phyloP scores from a whole-genome alignment of 2,888 invertebrate genomes.

The Chelonus formosanus region DNA sequence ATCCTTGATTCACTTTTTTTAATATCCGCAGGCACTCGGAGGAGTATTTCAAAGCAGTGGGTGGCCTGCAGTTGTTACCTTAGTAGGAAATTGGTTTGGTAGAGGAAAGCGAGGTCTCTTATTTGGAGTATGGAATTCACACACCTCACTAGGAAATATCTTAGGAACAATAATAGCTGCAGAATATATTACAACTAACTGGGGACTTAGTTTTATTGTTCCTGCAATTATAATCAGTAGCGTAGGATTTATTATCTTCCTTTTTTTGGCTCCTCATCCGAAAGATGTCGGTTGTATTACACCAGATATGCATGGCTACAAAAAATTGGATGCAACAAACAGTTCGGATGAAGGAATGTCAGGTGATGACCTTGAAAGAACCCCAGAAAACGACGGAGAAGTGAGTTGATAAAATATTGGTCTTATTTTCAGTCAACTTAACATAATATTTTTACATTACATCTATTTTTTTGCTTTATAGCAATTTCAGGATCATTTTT shows the following conservation, averaged over 20 bases:
- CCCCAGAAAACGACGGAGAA: slow-evolving; percentile 44
- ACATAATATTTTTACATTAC: too few species aligned
- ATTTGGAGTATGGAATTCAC: slow-evolving; percentile 97
- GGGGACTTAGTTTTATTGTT: slow-evolving; percentile 91
- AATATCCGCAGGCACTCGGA: slow-evolving; percentile 71
- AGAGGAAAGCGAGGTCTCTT: slow-evolving; percentile 89
- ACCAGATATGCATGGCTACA: slow-evolving; percentile 55
- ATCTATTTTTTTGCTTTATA: too few species aligned
- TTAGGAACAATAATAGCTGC: slow-evolving; percentile 91
- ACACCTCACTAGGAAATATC: slow-evolving; percentile 95
- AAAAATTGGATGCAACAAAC: slow-evolving; percentile 51
- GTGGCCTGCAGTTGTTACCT: slow-evolving; percentile 94
- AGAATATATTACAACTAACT: slow-evolving; percentile 83
- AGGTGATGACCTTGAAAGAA: slow-evolving; percentile 45
- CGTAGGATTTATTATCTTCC: slow-evolving; percentile 78
- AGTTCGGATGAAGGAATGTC: slow-evolving; percentile 56
- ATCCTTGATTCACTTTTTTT: slow-evolving; percentile 39
- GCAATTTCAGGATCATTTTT: neutral
- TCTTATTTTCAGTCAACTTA: too few species aligned
- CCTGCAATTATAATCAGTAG: slow-evolving; percentile 85
- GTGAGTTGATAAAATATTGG: slow-evolving; percentile 48
- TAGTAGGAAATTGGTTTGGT: slow-evolving; percentile 97
- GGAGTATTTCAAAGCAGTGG: slow-evolving; percentile 93
- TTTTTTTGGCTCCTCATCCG: slow-evolving; percentile 87
- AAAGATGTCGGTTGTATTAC: slow-evolving; percentile 74